A percentile compares a stretch with the other conserved stretches of the same genome.
Conservation (phyloP, 2,113 vertebrate genomes). For the Machaerirhynchus nigripectus region DNA sequence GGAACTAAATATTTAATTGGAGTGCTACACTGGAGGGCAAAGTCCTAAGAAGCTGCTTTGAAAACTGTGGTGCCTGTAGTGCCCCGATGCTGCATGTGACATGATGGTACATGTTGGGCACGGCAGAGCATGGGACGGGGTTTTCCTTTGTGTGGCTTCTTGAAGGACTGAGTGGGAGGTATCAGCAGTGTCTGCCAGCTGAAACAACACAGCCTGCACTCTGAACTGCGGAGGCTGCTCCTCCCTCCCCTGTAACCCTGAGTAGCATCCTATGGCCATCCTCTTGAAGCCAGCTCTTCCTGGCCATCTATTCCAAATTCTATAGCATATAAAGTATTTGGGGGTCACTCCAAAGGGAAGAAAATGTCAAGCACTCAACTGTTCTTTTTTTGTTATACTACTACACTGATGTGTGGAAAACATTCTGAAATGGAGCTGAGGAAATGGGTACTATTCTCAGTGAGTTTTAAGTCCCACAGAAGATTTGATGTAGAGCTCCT, state of each 20-base stretch:
- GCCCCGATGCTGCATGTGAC: fast-evolving
- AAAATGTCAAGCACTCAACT: not conserved
- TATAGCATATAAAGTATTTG: not conserved
- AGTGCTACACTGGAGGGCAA: not conserved
- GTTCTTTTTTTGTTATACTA: not conserved
- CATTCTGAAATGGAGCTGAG: not conserved
- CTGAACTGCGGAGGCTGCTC: not conserved
- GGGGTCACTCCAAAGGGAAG: not conserved
- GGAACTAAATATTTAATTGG: not conserved
- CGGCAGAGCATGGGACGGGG: fast-evolving
- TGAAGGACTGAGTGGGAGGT: not conserved
- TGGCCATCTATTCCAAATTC: not conserved
- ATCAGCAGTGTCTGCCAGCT: not conserved
- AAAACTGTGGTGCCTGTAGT: not conserved
- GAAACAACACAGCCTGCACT: not conserved
- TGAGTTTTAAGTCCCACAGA: not conserved
- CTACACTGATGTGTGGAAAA: not conserved
- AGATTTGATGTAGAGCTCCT: not conserved
- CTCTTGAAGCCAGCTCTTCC: not conserved
- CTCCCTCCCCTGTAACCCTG: not conserved
- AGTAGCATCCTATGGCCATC: not conserved
- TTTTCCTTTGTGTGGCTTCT: not conserved
- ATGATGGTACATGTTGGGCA: fast-evolving
- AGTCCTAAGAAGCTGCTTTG: not conserved
- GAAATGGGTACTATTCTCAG: not conserved